Conservation (phyloP, 2,797 vertebrate genomes). For the Uromys caudimaculatus region DNA sequence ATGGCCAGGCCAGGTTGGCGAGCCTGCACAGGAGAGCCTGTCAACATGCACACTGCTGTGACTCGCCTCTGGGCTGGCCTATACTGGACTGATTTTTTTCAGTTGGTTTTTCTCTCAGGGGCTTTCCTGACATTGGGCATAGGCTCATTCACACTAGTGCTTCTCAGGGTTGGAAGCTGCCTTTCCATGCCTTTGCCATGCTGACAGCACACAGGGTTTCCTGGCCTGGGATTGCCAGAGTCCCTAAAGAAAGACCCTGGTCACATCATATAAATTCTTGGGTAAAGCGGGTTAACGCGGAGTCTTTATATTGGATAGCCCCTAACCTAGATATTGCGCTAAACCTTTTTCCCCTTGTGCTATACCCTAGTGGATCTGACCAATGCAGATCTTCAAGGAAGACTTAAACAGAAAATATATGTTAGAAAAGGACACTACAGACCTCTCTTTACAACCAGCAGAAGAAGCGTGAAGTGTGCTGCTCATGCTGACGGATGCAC, state of each 20-base stretch:
- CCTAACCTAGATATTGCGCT: background rate
- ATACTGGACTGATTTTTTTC: background rate
- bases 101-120: background rate
- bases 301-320: background rate
- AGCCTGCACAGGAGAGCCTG: background rate
- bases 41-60: background rate
- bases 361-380: background rate
- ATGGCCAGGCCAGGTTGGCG: background rate
- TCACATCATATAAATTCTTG: background rate
- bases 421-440: constrained; percentile 8
- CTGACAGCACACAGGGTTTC: background rate
- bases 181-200: background rate
- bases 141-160: background rate
- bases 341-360: background rate
- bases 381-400: background rate
- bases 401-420: background rate
- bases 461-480: background rate
- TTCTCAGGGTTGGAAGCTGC: background rate
- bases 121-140: background rate
- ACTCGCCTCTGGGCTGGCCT: background rate
- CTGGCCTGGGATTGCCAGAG: background rate
- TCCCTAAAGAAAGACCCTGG: background rate
- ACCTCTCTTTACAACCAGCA: background rate
- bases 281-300: background rate
- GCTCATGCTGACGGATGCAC: background rate